Evolutionary conservation across 2,113 vertebrate genomes (phyloP), one percentile per base, ranked within the genome.

Genomic region (Gnathonemus longibarbis): DNA sequence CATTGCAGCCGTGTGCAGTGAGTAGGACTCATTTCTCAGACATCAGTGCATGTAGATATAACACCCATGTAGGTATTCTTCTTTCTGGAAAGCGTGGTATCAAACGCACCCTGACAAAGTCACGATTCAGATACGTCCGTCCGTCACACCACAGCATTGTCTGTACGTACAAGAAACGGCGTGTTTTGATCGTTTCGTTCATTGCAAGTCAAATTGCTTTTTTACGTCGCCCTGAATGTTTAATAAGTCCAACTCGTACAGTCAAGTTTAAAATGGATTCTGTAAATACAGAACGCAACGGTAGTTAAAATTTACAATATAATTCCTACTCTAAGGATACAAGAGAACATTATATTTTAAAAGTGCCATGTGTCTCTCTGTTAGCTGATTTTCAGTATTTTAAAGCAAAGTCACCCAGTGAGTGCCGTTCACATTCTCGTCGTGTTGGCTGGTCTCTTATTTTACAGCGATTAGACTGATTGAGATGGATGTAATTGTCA

Each of bases 291-390:
- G 27, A 70, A 70, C 27, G 3, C 9, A 70, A 70, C 62, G 7
- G 62, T 31, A 70, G 62, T 70, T 70, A 70, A 10, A 31, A 70
- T 13, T 31, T 31, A 70, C 58, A 62, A 15, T 7, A 77, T 6
- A 77, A 35, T 77, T 77, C 11, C 5, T 80, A 42, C 1, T 80
- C 31, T 19, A 42, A 80, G 1, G 17, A 42, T 42, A 80, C 5
- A 42, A 80, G 74, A 80, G 74, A 80, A 80, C 74, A 80, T 80
- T 80, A 80, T 42, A 80, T 80, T 80, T 39, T 42, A 80, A 80
- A 80, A 80, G 74, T 80, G 74, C 70, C 17, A 80, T 19, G 74
- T 80, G 74, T 80, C 15, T 77, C 70, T 11, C 6, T 80, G 5
- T 42, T 42, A 80, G 74, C 15, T 80, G n/a, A 80, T 19, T 15